Evolutionary conservation across 2,888 invertebrate genomes (phyloP), one percentile per base, ranked within the genome.

Genomic region (Euspilapteryx auroguttella): DNA sequence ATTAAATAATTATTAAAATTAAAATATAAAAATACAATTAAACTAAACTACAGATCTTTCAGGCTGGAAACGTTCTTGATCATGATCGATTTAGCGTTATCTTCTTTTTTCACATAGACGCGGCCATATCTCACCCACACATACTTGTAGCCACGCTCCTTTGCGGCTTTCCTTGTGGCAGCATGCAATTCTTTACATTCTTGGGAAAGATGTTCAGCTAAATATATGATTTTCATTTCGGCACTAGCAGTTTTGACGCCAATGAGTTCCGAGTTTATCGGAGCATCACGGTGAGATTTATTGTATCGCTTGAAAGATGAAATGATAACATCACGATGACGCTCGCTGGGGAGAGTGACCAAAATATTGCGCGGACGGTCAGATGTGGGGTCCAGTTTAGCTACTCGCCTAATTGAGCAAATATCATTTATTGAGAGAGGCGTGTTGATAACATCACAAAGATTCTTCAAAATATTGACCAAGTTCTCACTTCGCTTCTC

Each of bases 151-250:
- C 6, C 3, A 9, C 14, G 12, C 10, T 22, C 23, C 12, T 17
- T 30, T 3, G 30, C 27, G 6, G 12, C 9, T 14, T n/a, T 24
- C 12, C 32, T 14, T 6, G 27, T 14, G 12, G 21, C 23, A 11
- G 26, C 27, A 14, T 37, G 32, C 0, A 36, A 14, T n/a, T 30
- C 14, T 22, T 36, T 36, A 14, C 12, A 10, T 23, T 36, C 35
- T n/a, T 31, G 30, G n/a, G 34, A 32, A 5, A 39, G 24, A 25
- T 38, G 37, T 24, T 38, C 37, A 2, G 24, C 11, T 0, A 34
- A 24, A 14, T 33, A 35, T 6, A 27, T 27, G 3, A n/a, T 3
- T 9, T 17, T 10, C 11, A 5, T 17, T 10, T 12, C 20, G 9
- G 12, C 26, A n/a, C n/a, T n/a, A n/a, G n/a, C n/a, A n/a, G n/a